Evolutionary conservation across 2,113 vertebrate genomes (phyloP).

Genomic region (Mus pahari): DNA sequence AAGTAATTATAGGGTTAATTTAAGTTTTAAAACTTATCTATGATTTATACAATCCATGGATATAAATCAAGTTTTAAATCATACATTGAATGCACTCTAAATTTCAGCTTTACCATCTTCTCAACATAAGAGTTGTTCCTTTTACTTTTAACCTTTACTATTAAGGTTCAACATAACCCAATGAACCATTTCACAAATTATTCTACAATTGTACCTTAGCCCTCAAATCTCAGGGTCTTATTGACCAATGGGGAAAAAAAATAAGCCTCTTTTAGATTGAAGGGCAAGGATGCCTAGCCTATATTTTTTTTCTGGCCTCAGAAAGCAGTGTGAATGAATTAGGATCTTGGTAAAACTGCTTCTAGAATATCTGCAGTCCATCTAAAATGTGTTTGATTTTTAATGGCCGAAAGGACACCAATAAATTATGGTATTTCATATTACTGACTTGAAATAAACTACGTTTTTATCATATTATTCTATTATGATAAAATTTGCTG

Average conservation of each 20-base stretch:
- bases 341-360: background rate
- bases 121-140: rapidly evolving
- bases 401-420: background rate
- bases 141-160: background rate
- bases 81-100: background rate
- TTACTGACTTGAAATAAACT: background rate
- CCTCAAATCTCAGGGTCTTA: background rate
- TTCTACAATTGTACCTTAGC: background rate
- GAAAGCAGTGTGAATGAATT: background rate
- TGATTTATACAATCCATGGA: background rate
- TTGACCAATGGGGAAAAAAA: background rate
- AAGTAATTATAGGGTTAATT: background rate
- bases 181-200: background rate
- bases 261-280: background rate
- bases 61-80: background rate
- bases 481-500: background rate
- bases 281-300: background rate
- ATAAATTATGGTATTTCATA: background rate
- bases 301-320: background rate
- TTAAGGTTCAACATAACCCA: background rate
- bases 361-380: background rate
- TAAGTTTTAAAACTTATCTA: background rate
- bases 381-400: background rate
- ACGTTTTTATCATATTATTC: background rate
- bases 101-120: background rate